Base-by-base conservation (phyloP, 2,797 vertebrate species). In the Columba guinea region DNA sequence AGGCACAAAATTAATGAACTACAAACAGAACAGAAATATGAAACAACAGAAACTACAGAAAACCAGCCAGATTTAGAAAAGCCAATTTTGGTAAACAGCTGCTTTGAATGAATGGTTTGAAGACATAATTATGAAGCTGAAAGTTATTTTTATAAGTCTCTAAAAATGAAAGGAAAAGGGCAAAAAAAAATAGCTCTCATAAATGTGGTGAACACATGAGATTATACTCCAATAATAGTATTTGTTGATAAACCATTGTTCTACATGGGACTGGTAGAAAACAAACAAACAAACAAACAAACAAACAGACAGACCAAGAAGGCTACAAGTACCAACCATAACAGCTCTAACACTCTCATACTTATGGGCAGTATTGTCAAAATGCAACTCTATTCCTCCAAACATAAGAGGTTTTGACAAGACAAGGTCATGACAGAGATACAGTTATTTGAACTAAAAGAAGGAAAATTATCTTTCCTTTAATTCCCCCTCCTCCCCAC, bases 141-240 rank as follows among this genome's bases (percentile, higher is more conserved):
- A 6, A 58, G 18, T 30, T 75, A 52, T 30, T 76, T 84, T 71
- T 60, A 24, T 56, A 69, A 58, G 49, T 9, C 26, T 53, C 18
- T 2, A 52, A 63, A 78, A 62, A 49, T 24, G 4, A 9, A 58
- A 35, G 6, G 9, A 10, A 0, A 0, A 1, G 2, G 44, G 18
- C 4, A 44, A 44, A 44, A 44, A 46, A 28, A 32, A 60, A 76
- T 59, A 21, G 14, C 12, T 65, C 37, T 73, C 60, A 58, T 30
- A 62, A 87, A 77, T 19, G 13, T 23, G 6, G 6, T 12, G 46
- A 65, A 83, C 5, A 52, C 9, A 3, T 55, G 16, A 63, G 10
- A 39, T 73, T 52, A 63, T 26, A 24, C n/a, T 74, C n/a, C 20
- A 49, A 7, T 28, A 79, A 68, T 3, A 77, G 1, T 23, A 67